Conservation (phyloP, 2,888 invertebrate species). For the Andrena minutula region DNA sequence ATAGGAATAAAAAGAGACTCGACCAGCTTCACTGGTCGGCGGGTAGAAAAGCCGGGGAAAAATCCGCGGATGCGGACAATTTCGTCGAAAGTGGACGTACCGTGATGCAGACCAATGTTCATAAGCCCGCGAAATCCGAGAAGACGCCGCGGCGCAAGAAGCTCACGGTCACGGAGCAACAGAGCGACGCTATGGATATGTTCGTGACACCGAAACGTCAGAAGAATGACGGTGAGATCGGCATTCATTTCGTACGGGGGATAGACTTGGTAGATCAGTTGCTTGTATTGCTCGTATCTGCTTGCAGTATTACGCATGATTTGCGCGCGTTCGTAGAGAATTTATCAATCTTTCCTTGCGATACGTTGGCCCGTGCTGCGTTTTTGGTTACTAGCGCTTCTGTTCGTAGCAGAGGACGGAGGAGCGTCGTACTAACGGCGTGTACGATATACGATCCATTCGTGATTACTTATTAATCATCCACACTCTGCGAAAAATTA, state of each 20-base stretch:
- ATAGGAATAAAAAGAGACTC: conserved; percentile 66
- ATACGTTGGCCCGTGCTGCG: conserved; percentile 62
- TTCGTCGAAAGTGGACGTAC: background rate
- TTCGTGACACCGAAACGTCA: conserved; percentile 83
- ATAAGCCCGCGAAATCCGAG: conserved; percentile 81
- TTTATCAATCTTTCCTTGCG: conserved; percentile 57
- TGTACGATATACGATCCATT: conserved; percentile 47
- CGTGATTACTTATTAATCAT: conserved; percentile 43
- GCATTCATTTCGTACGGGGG: conserved; percentile 56
- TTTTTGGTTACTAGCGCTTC: conserved; percentile 66
- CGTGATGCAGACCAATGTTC: conserved; percentile 72
- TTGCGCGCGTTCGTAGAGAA: conserved; percentile 55
- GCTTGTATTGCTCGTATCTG: conserved; percentile 66
- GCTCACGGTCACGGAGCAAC: conserved; percentile 69
- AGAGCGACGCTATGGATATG: conserved; percentile 81
- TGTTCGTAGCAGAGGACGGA: conserved; percentile 62
- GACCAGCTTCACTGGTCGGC: background rate
- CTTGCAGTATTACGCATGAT: conserved; percentile 72
- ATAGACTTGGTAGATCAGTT: conserved; percentile 62
- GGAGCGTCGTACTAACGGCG: conserved; percentile 62
- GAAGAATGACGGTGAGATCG: conserved; percentile 83
- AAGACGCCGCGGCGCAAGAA: conserved; percentile 79
- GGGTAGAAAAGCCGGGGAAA: background rate
- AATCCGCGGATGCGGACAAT: conserved; percentile 16
- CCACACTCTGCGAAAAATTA: background rate